Conservation (phyloP, 2,888 invertebrate species). For the Ashinkailepas kermadecensis region DNA sequence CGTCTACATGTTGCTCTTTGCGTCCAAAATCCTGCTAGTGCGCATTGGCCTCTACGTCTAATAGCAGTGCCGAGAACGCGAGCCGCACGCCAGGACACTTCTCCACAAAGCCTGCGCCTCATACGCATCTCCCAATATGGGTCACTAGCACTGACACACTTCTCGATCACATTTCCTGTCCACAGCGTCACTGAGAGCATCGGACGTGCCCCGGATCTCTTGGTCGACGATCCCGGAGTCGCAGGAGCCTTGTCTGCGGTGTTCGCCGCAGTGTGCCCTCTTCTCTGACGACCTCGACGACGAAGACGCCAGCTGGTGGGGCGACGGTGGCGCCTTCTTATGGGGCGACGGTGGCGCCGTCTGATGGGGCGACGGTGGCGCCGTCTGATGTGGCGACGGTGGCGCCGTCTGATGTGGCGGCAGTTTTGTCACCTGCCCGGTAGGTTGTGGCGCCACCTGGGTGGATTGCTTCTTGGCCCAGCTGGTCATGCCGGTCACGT, state of each 20-base stretch:
- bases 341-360: no score
- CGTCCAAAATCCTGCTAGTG: not conserved
- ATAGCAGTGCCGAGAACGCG: no score
- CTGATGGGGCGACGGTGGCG: no score
- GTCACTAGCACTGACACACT: no score
- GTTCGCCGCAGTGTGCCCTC: not conserved
- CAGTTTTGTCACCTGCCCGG: not conserved
- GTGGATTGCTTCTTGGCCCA: not conserved
- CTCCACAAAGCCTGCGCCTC: not conserved
- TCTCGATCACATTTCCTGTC: not conserved
- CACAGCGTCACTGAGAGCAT: not conserved
- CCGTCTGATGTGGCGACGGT: not conserved
- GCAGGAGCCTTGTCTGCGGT: not conserved
- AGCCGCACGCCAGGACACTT: no score
- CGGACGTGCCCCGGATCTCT: not conserved
- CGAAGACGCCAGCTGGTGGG: no score
- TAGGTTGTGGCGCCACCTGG: not conserved
- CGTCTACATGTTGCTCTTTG: not conserved
- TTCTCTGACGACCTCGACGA: not conserved
- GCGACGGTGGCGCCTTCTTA: no score
- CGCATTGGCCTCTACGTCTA: no score
- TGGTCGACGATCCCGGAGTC: not conserved
- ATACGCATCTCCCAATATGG: no score
- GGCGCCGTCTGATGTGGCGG: not conserved
- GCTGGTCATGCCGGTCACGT: not conserved